phyloP scores from a whole-genome alignment of 2,888 invertebrate species.

The Urechis unicinctus region DNA sequence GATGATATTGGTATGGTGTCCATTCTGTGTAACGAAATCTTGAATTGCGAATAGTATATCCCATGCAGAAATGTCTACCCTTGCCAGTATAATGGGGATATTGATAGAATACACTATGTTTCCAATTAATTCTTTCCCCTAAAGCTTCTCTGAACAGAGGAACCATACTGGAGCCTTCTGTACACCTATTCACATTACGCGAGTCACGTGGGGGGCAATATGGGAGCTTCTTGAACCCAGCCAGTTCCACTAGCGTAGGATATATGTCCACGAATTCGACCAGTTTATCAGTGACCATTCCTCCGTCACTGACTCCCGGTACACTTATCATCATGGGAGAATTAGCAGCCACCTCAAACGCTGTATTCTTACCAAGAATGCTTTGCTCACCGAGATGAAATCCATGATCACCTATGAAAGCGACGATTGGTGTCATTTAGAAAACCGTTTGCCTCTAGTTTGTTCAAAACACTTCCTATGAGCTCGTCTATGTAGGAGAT shows the following conservation, averaged over 20 bases:
- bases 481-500: constrained; percentile 74
- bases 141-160: too few relatives aligned
- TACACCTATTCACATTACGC: constrained; percentile 25
- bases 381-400: too few relatives aligned
- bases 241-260: constrained; percentile 72
- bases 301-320: constrained; percentile 55
- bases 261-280: constrained; percentile 80
- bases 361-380: constrained; percentile 90
- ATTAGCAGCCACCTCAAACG: constrained; percentile 72
- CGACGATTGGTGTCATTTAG: constrained; percentile 64
- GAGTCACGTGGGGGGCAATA: constrained; percentile 54
- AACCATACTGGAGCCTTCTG: constrained; percentile 36
- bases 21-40: constrained; percentile 75
- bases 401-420: constrained; percentile 81
- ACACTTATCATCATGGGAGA: constrained; percentile 72
- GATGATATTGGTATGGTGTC: too few relatives aligned
- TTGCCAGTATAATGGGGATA: constrained; percentile 75
- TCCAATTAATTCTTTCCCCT: constrained; percentile 55
- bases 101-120: too few relatives aligned
- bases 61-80: constrained; percentile 76
- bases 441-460: constrained; percentile 54
- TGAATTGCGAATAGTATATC: constrained; percentile 71
- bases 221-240: constrained; percentile 57
- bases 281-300: constrained; percentile 9
- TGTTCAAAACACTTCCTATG: constrained; percentile 64